These are phyloP conservation scores for Drosophila prolongata DNA, from an alignment of 2,888 invertebrate genomes.

Conservation along the genomic window DNA sequence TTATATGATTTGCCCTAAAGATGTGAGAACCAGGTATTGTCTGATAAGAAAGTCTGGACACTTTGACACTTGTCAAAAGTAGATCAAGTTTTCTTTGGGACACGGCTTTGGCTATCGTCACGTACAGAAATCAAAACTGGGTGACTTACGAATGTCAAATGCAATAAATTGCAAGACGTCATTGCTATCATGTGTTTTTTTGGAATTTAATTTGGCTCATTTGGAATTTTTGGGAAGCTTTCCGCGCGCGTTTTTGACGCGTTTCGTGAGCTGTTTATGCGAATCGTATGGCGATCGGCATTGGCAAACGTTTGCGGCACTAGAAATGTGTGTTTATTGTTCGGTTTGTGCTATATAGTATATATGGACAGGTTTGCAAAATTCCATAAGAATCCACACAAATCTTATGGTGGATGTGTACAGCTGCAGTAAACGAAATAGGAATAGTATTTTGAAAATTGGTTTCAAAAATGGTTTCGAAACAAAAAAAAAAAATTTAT, in stretches of 20 bases:
- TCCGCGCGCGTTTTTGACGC: background rate
- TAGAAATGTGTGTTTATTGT: constrained; percentile 58
- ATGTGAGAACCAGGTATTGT: constrained; percentile 17
- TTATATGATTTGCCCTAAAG: constrained; percentile 18
- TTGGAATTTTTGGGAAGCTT: constrained; percentile 41
- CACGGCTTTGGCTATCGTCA: constrained; percentile 28
- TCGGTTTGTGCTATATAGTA: constrained; percentile 38
- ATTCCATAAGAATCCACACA: constrained; percentile 14
- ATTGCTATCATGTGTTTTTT: constrained; percentile 14
- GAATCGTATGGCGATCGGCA: constrained; percentile 52
- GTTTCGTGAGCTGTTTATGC: constrained; percentile 25
- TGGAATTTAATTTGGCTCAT: background rate
- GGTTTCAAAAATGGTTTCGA: too few species aligned
- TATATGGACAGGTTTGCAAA: constrained; percentile 32
- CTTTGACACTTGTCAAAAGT: constrained; percentile 28
- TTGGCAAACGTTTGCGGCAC: constrained; percentile 40
- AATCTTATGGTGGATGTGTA: background rate
- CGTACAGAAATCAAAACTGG: constrained; percentile 27
- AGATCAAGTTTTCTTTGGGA: constrained; percentile 31
- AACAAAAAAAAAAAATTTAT: too few species aligned
- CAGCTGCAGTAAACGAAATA: background rate
- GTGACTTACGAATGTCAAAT: constrained; percentile 40
- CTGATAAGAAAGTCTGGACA: constrained; percentile 50
- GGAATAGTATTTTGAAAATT: background rate
- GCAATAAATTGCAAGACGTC: constrained; percentile 37